Evolutionary conservation across 2,113 vertebrate genomes (phyloP), one percentile per base, ranked within the genome.

Genomic region (Callaeas wilsoni): DNA sequence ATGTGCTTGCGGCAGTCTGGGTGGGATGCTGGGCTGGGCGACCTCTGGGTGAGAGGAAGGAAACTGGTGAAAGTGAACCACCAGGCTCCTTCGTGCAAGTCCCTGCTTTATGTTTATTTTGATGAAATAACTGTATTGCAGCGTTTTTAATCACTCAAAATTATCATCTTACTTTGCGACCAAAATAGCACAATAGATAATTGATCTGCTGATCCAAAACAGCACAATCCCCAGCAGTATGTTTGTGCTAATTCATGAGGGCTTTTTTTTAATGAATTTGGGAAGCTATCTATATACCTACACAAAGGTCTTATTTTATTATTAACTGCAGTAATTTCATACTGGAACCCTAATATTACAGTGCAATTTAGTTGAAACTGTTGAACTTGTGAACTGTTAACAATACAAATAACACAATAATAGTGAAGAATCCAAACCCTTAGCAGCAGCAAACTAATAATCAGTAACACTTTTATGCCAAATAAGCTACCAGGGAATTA

Each of bases 331-430:
- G 86, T 77, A 91, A 91, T 95, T 91, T 92, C 20, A 7, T 82
- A 87, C 74, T 63, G 73, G 85, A 93, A 88, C 77, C 87, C 94
- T 94, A 87, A 96, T 70, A 94, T 96, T 94, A 95, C 10, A 94
- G 83, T 7, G 87, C 93, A 90, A 95, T 96, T 94, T 94, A 84
- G 71, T 42, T 77, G 80, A 69, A 95, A 93, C 78, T 83, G 75
- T 57, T 93, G 93, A 92, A 93, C 95, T 96, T 96, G 75, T 49
- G 91, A 95, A 95, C 88, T 86, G 78, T 87, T 90, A 97, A 97
- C 81, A 97, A 95, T 91, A 89, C 74, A 94, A 96, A 90, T 62
- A 95, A 87, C 53, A 55, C 78, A 91, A 91, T 83, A 92, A 84
- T 50, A 70, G 33, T 2, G 16, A 95, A 96, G 94, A 96, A 92